A percentile compares a stretch with the other conserved stretches of the same genome.
phyloP scores from a whole-genome alignment of 2,888 invertebrate genomes.

The Drosophila kokeensis region DNA sequence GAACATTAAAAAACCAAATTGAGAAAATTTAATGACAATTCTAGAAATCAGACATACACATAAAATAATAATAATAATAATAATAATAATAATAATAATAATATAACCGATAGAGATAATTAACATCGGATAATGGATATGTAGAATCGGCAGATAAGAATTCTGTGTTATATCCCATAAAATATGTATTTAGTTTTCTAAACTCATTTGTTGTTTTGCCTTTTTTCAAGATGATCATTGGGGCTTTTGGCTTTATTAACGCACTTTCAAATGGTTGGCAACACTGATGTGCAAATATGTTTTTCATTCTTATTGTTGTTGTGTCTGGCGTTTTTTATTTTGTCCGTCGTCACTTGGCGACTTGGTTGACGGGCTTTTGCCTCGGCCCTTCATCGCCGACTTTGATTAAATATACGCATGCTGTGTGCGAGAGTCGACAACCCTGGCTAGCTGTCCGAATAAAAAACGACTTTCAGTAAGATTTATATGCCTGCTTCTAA shows the following conservation, averaged over 20 bases:
- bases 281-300: background rate
- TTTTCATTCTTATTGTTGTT: background rate
- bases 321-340: constrained; percentile 1
- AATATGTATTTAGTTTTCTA: background rate
- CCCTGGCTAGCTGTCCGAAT: constrained; percentile 33
- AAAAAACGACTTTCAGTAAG: constrained; percentile 27
- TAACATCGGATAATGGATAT: background rate
- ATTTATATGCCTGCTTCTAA: constrained; percentile 30
- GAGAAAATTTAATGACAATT: background rate
- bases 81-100: too few relatives aligned
- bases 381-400: constrained; percentile 1
- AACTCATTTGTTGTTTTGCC: background rate
- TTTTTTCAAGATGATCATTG: background rate
- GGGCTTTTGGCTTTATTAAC: background rate
- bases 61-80: too few relatives aligned
- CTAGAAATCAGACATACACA: background rate
- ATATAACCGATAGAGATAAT: background rate
- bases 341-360: constrained; percentile 22
- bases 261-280: background rate
- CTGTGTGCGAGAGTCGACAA: constrained; percentile 8
- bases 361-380: background rate
- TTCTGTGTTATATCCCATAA: background rate
- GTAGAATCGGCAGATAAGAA: background rate
- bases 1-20: background rate
- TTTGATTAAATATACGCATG: constrained; percentile 43